These are phyloP conservation scores for Actinemys pallida DNA, from an alignment of 2,113 vertebrate genomes.

Conservation along the genomic window DNA sequence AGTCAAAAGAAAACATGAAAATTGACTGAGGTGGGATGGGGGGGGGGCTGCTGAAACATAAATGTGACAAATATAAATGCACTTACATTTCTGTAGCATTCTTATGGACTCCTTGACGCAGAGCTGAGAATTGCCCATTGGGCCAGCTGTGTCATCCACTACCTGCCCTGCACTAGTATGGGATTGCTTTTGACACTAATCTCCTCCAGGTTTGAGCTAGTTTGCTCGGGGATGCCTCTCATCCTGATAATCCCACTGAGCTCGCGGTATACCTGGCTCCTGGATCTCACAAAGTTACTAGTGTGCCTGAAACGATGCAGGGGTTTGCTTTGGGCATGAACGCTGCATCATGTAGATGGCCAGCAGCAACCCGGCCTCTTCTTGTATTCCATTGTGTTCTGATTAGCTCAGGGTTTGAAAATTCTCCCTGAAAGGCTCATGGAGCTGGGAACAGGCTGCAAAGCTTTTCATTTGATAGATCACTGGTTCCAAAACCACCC, in stretches of 20 bases:
- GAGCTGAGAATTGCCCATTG: not conserved
- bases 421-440: not conserved
- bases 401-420: not conserved
- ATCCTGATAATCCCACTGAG: not conserved
- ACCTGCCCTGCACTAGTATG: not conserved
- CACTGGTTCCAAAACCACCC: not conserved
- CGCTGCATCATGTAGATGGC: rapidly evolving
- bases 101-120: not conserved
- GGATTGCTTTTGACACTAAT: not conserved
- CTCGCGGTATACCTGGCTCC: too few relatives aligned
- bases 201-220: not conserved
- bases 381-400: not conserved
- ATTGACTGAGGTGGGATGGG: not conserved
- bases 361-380: not conserved
- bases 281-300: not conserved
- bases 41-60: not conserved
- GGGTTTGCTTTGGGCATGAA: rapidly evolving
- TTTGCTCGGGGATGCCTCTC: not conserved
- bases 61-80: not conserved
- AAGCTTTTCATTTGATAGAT: not conserved
- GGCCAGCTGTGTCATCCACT: not conserved
- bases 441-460: not conserved
- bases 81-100: not conserved
- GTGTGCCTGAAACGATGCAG: rapidly evolving
- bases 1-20: not conserved